Base-by-base conservation (phyloP, 2,113 vertebrate genomes). In the Vulpes ferrilata region DNA sequence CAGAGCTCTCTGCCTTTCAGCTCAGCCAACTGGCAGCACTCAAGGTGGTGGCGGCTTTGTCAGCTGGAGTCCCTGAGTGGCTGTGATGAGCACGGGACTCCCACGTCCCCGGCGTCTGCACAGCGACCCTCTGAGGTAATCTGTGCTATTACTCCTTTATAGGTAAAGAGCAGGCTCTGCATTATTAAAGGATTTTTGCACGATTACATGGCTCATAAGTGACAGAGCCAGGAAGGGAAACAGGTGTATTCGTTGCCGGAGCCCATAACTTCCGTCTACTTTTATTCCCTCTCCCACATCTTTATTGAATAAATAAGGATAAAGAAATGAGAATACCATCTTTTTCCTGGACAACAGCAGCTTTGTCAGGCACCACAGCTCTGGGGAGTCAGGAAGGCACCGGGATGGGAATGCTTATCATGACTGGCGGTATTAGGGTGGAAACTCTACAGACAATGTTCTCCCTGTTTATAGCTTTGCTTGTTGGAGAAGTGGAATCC, bases 381-480 rank as follows among this genome's bases (percentile, higher is more conserved):
- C 19, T 74, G 83, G 16, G 48, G 13, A 10, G 9, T 53, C 30
- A 23, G 3, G 22, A 53, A 35, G 20, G 65, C 25, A 12, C 27
- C 7, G 19, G 79, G 13, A 57, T 11, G 57, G 60, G 17, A 57
- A 96, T 5, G 25, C 15, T 48, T 65, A 15, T 20, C 20, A 48
- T 38, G 32, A 43, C 12, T 17, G 43, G 27, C 15, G 13, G 10
- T n/a, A 1, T 22, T 10, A 20, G 1, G 12, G 3, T 23, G 20
- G 22, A 78, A n/a, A 19, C 25, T 5, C n/a, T 51, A 3, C 0
- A 59, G 32, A 16, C 2, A 22, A 19, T 1, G 6, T 53, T n/a
- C 55, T 85, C 80, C 78, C 7, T 23, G 32, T 5, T 48, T 9
- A 0, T 17, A 5, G 23, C 19, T 81, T 57, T 9, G 16, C 51